Evolutionary conservation across 2,113 vertebrate species (phyloP).

Genomic region (Entomyzon cyanotis): DNA sequence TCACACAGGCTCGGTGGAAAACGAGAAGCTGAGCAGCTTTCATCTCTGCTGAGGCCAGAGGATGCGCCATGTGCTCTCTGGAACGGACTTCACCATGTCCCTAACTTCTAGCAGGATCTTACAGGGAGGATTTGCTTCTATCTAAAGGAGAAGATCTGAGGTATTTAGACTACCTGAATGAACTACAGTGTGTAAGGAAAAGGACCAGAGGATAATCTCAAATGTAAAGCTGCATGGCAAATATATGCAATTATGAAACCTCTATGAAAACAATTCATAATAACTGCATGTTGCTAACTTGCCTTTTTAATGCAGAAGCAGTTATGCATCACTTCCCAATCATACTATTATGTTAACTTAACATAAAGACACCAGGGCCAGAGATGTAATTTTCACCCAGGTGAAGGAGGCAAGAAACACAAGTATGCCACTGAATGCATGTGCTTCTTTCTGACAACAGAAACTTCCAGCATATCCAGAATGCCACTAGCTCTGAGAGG

Average conservation of each 20-base stretch:
- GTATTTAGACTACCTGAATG: background rate
- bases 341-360: constrained; percentile 13
- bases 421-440: background rate
- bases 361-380: constrained; percentile 29
- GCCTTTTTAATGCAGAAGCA: constrained; percentile 46
- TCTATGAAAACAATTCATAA: background rate
- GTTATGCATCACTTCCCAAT: constrained; percentile 11
- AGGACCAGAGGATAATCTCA: background rate
- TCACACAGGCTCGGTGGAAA: background rate
- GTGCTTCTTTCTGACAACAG: background rate
- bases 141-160: background rate
- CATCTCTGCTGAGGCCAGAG: rapidly evolving
- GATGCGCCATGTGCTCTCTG: rapidly evolving
- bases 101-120: background rate
- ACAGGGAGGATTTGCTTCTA: background rate
- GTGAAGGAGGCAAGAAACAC: background rate
- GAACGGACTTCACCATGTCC: background rate
- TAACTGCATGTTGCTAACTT: constrained; percentile 24
- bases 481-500: background rate
- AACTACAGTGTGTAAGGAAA: background rate
- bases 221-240: background rate
- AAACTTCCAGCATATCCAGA: background rate
- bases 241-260: background rate
- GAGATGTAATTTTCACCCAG: background rate
- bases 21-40: background rate